Evolutionary conservation across 2,888 invertebrate genomes (phyloP).

Genomic region (Agonum fuliginosum): DNA sequence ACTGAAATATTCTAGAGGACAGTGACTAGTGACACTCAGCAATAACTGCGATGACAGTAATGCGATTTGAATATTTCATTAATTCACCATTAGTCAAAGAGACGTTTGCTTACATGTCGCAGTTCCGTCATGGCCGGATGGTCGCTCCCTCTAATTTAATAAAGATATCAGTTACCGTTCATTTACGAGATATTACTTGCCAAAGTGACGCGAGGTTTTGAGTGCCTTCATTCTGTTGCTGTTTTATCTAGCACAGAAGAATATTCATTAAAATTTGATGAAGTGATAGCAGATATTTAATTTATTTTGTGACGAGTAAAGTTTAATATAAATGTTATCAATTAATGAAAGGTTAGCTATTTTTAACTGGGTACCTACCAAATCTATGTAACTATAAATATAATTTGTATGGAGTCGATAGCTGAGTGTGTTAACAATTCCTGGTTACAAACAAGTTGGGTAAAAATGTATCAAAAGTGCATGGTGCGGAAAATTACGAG

Average conservation of each 20-base stretch:
- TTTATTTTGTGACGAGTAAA: too few species aligned
- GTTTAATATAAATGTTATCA: background rate
- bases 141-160: constrained; percentile 40
- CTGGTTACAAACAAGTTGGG: too few species aligned
- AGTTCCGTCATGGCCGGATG: background rate
- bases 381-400: too few species aligned
- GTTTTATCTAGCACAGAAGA: constrained; percentile 7
- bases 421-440: too few species aligned
- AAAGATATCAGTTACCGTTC: constrained; percentile 50
- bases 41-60: constrained; percentile 36
- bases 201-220: background rate
- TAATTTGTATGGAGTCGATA: too few species aligned
- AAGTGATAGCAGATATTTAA: too few species aligned
- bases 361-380: background rate
- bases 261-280: too few species aligned
- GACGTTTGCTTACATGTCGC: constrained; percentile 39
- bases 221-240: background rate
- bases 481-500: too few species aligned
- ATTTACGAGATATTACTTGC: constrained; percentile 26
- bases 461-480: too few species aligned
- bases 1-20: constrained; percentile 8
- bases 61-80: constrained; percentile 46
- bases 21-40: background rate
- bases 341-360: background rate
- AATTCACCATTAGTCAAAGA: constrained; percentile 48